Evolutionary conservation across 2,888 invertebrate genomes (phyloP), one percentile per base, ranked within the genome.

Genomic region (Andrena minutula): DNA sequence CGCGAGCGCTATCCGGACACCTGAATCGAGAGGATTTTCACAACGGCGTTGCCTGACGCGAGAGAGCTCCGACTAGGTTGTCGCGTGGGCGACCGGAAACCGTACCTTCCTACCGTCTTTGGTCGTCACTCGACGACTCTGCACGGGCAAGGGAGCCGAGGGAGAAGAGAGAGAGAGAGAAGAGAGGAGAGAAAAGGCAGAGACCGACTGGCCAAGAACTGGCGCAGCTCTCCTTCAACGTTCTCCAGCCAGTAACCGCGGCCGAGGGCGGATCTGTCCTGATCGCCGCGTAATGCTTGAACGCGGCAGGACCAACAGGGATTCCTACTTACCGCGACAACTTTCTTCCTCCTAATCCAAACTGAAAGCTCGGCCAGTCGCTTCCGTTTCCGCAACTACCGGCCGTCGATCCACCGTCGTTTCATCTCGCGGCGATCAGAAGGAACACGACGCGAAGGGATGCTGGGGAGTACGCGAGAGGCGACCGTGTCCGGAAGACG

Each of bases 51-150:
- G 82, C 51, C 82, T 84, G 87, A 85, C 79, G 83, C 80, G 87
- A 86, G 88, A 86, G 88, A 85, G 86, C 89, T 81, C 87, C 76
- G 90, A 88, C 91, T 90, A 91, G 92, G 89, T 89, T 89, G 88
- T 88, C 88, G 92, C 89, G 92, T 92, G 91, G 91, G 92, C 90
- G 92, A 92, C 92, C 92, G 92, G 94, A 94, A 94, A 94, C 94
- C 95, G 94, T 95, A 95, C 95, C 95, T 95, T 95, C 95, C 95
- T 95, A 91, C 94, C 91, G 90, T 91, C 90, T 94, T 92, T 91
- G 90, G 91, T 90, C 86, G 86, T 90, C 88, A 87, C 87, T 83
- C 84, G 85, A 83, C 82, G 89, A 70, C 89, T 82, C 80, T 66
- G 20, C 60, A 26, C 73, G 49, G 75, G 61, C 51, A 61, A 76